Base-by-base conservation (phyloP, 2,888 invertebrate species). In the Zygaena filipendulae region DNA sequence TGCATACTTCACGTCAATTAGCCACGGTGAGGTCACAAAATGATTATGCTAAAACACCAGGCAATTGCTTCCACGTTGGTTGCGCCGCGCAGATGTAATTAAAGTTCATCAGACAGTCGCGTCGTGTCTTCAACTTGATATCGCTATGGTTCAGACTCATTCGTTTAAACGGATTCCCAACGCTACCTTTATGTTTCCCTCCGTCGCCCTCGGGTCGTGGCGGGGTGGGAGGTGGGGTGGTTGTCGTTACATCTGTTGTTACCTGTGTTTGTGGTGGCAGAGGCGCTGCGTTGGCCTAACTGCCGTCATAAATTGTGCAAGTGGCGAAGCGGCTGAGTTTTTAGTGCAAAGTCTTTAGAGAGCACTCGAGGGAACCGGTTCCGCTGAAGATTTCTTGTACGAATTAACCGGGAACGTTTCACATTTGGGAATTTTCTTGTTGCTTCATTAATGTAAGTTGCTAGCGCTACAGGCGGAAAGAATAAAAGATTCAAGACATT, bases 41-140 rank as follows among this genome's bases (percentile, higher is more conserved):
- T 59, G 54, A 63, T 66, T 61, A 64, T 67, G 63, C 57, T 62
- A 63, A 64, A 63, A 56, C 44, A 53, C 43, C 52, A 58, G 51
- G 57, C 59, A 57, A 61, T 62, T 52, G 58, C 59, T 57, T 59
- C 49, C 48, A 51, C 53, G 53, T 47, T 49, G 59, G 50, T 46
- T 47, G 48, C 51, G 47, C 41, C 42, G 45, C 40, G 48, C n/a
- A n/a, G n/a, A n/a, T n/a, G 63, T 63, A 64, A 66, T 66, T 66
- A 66, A 63, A 62, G 53, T 61, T 61, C 56, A 62, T 67, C 60
- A 58, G 43, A 46, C 48, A 63, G 58, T 62, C 60, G 47, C 42
- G 49, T 43, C 60, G 50, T 50, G 60, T 61, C 59, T 58, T 48
- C 51, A 39, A 40, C 51, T 43, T 40, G 42, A 53, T 52, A 47